Conservation (phyloP, 2,888 invertebrate genomes). For the Operophtera brumata region DNA sequence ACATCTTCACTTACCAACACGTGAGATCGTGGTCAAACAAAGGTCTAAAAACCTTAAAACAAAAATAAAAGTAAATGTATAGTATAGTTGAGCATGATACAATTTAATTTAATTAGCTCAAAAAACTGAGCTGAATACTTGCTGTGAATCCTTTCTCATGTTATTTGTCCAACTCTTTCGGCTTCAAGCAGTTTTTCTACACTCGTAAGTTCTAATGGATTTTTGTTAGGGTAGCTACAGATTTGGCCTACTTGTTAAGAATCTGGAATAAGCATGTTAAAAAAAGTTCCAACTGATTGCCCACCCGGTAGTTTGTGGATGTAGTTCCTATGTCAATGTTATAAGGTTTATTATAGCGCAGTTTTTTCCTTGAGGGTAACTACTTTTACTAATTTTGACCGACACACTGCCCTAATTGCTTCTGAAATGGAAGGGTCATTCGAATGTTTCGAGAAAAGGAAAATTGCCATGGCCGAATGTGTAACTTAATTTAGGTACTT, state of each 20-base stretch:
- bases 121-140: not conserved
- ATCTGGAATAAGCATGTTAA: conserved; percentile 42
- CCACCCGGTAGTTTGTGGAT: not conserved
- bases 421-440: conserved; percentile 33
- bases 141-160: not conserved
- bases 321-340: conserved; percentile 15
- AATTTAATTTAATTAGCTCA: too few relatives aligned
- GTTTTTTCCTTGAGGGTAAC: conserved; percentile 4
- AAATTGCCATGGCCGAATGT: conserved; percentile 13
- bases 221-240: conserved; percentile 32
- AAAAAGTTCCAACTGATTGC: conserved; percentile 31
- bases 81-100: too few relatives aligned
- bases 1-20: too few relatives aligned
- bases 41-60: too few relatives aligned
- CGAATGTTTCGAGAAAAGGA: conserved; percentile 26
- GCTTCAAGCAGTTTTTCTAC: not conserved
- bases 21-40: too few relatives aligned
- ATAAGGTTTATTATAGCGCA: conserved; percentile 13
- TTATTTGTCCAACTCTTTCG: not conserved
- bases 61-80: too few relatives aligned
- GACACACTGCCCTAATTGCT: conserved; percentile 35
- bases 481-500: not conserved
- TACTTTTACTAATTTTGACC: conserved; percentile 25
- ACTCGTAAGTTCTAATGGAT: conserved; percentile 24
- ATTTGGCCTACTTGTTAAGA: conserved; percentile 54